phyloP scores from a whole-genome alignment of 2,113 vertebrate genomes.

The Apus apus region DNA sequence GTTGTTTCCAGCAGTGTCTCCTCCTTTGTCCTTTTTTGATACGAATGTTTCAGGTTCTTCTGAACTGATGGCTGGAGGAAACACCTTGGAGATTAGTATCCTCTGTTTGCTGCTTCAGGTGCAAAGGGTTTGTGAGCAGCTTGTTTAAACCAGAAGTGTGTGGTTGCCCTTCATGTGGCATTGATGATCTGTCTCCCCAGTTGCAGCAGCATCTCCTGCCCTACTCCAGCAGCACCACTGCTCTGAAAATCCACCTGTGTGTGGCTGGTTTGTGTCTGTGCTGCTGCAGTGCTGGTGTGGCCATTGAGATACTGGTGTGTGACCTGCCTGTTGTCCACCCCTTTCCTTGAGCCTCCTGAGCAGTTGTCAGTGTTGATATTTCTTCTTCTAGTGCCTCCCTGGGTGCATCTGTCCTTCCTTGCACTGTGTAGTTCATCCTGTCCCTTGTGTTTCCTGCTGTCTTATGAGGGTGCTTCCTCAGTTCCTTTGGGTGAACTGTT shows the following conservation, averaged over 20 bases:
- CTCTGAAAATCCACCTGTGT: accelerated
- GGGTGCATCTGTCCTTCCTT: accelerated
- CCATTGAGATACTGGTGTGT: background rate
- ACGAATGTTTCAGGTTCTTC: background rate
- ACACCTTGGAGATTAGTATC: background rate
- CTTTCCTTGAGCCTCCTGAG: background rate
- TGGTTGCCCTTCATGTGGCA: background rate
- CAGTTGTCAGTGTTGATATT: conserved; percentile 12
- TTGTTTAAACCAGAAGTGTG: background rate
- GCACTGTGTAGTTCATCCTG: background rate
- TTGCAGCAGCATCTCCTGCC: background rate
- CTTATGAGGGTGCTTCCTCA: background rate
- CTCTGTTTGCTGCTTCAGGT: background rate
- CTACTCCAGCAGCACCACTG: too few species aligned
- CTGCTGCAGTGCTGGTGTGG: background rate
- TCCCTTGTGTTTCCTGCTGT: background rate
- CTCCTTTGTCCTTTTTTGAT: conserved; percentile 39
- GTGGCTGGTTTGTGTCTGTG: background rate
- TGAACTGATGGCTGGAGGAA: background rate
- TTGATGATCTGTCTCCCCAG: accelerated
- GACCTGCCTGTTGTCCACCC: background rate
- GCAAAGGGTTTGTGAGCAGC: background rate
- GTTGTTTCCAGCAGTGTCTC: conserved; percentile 45
- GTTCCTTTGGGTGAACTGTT: background rate
- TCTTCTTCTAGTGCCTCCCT: background rate